phyloP scores from a whole-genome alignment of 2,113 vertebrate genomes.

The Leptobrachium leishanense region DNA sequence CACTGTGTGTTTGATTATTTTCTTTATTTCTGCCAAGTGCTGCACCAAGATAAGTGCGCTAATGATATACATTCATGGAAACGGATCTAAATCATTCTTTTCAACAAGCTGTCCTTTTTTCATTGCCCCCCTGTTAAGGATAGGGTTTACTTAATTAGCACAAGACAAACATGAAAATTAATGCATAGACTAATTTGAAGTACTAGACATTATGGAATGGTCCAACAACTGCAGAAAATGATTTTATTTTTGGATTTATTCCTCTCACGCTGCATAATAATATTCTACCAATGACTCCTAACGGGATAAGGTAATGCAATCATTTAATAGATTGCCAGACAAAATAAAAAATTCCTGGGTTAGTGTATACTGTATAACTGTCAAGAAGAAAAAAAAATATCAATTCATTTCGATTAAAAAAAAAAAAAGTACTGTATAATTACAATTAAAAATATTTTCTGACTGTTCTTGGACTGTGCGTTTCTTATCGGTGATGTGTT shows the following conservation, averaged over 20 bases:
- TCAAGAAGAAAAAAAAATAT: too few relatives aligned
- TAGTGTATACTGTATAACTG: too few relatives aligned
- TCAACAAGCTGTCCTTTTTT: conserved; percentile 7
- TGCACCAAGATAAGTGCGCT: conserved; percentile 22
- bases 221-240: background rate
- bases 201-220: background rate
- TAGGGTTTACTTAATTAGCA: background rate
- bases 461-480: too few relatives aligned
- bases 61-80: conserved; percentile 27
- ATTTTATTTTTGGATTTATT: background rate
- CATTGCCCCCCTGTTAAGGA: background rate
- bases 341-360: too few relatives aligned
- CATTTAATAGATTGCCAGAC: too few relatives aligned
- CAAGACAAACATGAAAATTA: conserved; percentile 8
- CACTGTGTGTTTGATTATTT: conserved; percentile 37
- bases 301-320: too few relatives aligned
- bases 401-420: too few relatives aligned
- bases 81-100: conserved; percentile 29
- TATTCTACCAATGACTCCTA: background rate
- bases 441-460: too few relatives aligned
- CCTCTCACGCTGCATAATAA: background rate
- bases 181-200: conserved; percentile 12
- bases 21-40: conserved; percentile 27
- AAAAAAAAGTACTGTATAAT: too few relatives aligned
- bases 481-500: too few relatives aligned